phyloP scores from a whole-genome alignment of 2,888 invertebrate genomes.

The Drosophila nr. perissopoda region DNA sequence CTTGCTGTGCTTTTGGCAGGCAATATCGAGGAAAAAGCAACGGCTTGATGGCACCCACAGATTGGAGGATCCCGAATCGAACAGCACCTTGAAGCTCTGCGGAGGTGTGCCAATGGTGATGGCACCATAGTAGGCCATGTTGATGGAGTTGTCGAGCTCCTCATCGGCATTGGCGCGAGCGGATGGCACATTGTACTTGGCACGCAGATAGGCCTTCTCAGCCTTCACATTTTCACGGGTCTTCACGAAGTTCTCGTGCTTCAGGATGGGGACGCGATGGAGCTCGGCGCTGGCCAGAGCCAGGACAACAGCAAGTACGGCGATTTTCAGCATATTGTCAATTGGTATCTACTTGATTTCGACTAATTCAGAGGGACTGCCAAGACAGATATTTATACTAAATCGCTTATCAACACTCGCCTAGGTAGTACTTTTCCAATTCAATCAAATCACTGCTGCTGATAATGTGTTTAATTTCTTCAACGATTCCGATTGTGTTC shows the following conservation, averaged over 20 bases:
- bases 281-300: slow-evolving; percentile 67
- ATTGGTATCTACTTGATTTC: slow-evolving; percentile 59
- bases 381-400: slow-evolving; percentile 48
- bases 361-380: slow-evolving; percentile 49
- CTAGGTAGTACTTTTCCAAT: slow-evolving; percentile 13
- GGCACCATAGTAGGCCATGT: slow-evolving; percentile 98
- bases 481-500: not conserved
- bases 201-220: slow-evolving; percentile 50
- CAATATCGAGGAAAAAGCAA: slow-evolving; percentile 90
- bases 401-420: slow-evolving; percentile 8
- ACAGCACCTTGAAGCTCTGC: slow-evolving; percentile 96
- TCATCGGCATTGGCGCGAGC: slow-evolving; percentile 54
- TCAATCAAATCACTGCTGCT: not conserved
- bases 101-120: slow-evolving; percentile 96
- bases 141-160: slow-evolving; percentile 93
- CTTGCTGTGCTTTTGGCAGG: slow-evolving; percentile 97
- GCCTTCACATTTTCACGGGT: slow-evolving; percentile 51
- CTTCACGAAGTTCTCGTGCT: slow-evolving; percentile 62
- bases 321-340: slow-evolving; percentile 58
- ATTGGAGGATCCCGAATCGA: slow-evolving; percentile 99
- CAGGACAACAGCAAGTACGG: slow-evolving; percentile 57
- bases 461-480: not conserved
- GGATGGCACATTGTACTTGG: slow-evolving; percentile 59
- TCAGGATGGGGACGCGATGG: slow-evolving; percentile 61
- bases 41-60: slow-evolving; percentile 99